Conservation (phyloP, 1,140 invertebrate genomes). For the Battus philenor region DNA sequence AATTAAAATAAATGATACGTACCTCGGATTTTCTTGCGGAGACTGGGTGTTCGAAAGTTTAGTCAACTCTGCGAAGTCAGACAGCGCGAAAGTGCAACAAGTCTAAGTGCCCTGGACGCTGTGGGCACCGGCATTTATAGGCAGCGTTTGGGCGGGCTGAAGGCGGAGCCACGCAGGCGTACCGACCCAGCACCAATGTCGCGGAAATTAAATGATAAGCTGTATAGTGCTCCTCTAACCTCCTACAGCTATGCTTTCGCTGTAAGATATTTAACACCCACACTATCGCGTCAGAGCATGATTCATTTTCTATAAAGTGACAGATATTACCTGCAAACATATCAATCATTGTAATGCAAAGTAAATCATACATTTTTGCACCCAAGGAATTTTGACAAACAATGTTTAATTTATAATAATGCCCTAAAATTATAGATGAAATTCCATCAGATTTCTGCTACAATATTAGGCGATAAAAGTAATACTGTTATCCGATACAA, state of each 20-base stretch:
- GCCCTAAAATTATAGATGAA: too few species aligned
- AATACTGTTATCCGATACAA: too few species aligned
- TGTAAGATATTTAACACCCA: constrained; percentile 9
- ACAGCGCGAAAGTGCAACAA: constrained; percentile 57
- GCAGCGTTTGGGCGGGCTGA: constrained; percentile 43
- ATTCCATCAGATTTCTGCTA: background rate
- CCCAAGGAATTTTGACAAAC: too few species aligned
- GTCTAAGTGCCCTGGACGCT: constrained; percentile 33
- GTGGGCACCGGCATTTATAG: constrained; percentile 50
- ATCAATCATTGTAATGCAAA: too few species aligned
- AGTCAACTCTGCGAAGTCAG: constrained; percentile 27
- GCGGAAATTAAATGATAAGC: constrained; percentile 15
- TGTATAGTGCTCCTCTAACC: background rate
- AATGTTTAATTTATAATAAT: too few species aligned
- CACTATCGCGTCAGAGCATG: background rate
- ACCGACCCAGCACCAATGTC: constrained; percentile 10
- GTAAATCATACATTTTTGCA: too few species aligned
- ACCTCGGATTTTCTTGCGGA: constrained; percentile 6
- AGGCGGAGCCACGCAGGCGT: constrained; percentile 65
- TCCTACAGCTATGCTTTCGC: background rate
- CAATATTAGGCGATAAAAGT: background rate
- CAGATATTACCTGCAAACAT: background rate
- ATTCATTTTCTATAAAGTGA: background rate
- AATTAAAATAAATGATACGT: constrained; percentile 1
- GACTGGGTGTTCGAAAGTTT: constrained; percentile 30